Evolutionary conservation across 2,113 vertebrate genomes (phyloP).

Genomic region (Oreochromis aureus): DNA sequence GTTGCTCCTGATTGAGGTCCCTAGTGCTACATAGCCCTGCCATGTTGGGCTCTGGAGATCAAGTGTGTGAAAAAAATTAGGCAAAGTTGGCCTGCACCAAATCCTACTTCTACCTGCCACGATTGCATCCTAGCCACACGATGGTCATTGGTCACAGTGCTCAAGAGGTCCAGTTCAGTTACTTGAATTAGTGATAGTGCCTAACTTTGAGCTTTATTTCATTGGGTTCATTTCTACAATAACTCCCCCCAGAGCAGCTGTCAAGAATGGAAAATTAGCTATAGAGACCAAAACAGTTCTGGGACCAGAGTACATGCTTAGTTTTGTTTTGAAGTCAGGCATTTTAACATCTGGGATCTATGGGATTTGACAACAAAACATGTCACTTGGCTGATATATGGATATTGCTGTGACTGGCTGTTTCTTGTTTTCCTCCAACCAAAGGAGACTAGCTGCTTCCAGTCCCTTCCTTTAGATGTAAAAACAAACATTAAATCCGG

Average conservation of each 20-base stretch:
- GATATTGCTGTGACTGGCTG: neutral
- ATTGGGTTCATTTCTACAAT: neutral
- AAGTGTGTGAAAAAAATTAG: neutral
- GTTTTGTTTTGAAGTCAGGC: neutral
- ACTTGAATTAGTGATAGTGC: neutral
- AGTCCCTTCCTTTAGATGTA: neutral
- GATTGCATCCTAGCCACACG: neutral
- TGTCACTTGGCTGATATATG: neutral
- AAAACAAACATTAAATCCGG: neutral
- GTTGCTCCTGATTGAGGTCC: neutral
- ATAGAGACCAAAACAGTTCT: neutral
- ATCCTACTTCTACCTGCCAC: neutral
- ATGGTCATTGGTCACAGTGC: neutral
- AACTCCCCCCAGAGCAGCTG: neutral
- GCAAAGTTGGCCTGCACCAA: neutral
- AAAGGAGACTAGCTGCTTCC: neutral
- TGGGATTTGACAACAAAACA: neutral
- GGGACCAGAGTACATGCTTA: neutral
- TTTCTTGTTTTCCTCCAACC: neutral
- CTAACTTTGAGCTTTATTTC: neutral
- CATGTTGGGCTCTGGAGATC: neutral
- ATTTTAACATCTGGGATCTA: neutral
- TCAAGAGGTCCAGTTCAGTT: neutral
- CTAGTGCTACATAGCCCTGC: neutral
- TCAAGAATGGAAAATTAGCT: neutral